These are phyloP conservation scores for Xanthia togata DNA, from an alignment of 2,888 invertebrate genomes.

Conservation along the genomic window DNA sequence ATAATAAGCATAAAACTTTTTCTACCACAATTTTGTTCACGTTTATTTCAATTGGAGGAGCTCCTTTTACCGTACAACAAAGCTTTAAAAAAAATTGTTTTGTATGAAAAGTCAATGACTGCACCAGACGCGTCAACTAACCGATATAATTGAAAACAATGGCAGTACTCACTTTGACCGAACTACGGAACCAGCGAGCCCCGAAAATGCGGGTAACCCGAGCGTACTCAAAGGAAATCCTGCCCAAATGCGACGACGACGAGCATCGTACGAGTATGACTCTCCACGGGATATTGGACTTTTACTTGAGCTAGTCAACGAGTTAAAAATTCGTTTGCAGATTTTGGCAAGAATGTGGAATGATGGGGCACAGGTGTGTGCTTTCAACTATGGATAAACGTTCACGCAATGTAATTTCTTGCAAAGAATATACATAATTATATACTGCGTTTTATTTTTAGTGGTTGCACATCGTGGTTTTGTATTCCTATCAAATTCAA, in stretches of 20 bases:
- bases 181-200: constrained; percentile 21
- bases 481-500: not conserved
- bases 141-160: constrained; percentile 50
- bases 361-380: constrained; percentile 1
- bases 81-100: not conserved
- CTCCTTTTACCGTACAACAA: not conserved
- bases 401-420: not conserved
- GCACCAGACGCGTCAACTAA: constrained; percentile 13
- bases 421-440: not conserved
- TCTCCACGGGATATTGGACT: constrained; percentile 46
- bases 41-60: not conserved
- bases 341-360: constrained; percentile 29
- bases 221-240: constrained; percentile 59
- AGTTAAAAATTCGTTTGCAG: constrained; percentile 31
- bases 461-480: not conserved
- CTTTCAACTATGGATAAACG: not conserved
- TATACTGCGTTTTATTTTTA: not conserved
- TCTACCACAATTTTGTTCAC: not conserved
- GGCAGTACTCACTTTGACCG: constrained; percentile 49
- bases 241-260: constrained; percentile 35
- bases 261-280: constrained; percentile 35
- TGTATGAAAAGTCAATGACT: not conserved
- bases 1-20: not conserved
- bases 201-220: constrained; percentile 42
- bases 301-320: constrained; percentile 30